phyloP scores from a whole-genome alignment of 2,888 invertebrate species.

The Lycophotia porphyrea region DNA sequence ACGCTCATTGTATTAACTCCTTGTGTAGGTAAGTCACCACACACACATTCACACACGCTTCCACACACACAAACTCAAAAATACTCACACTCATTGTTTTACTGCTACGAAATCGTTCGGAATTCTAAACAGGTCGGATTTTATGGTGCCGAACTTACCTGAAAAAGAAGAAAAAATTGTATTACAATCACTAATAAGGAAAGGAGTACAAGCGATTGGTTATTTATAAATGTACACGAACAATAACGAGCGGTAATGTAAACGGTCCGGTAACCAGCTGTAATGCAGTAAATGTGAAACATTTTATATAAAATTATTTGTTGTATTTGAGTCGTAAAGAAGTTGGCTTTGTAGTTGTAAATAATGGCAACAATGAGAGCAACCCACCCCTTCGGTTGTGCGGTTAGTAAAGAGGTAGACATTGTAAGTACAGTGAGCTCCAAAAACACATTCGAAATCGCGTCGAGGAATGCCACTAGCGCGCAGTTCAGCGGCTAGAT shows the following conservation, averaged over 20 bases:
- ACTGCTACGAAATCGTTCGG: conserved; percentile 68
- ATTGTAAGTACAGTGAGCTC: conserved; percentile 21
- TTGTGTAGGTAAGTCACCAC: conserved; percentile 29
- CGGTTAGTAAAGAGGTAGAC: background rate
- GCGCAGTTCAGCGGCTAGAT: conserved; percentile 42
- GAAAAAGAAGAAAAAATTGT: conserved; percentile 77
- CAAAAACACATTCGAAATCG: conserved; percentile 64
- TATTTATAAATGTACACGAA: conserved; percentile 69
- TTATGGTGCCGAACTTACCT: conserved; percentile 84
- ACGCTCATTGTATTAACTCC: conserved; percentile 59
- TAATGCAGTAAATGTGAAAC: conserved; percentile 48
- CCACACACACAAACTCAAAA: conserved; percentile 54
- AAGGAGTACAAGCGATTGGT: conserved; percentile 65
- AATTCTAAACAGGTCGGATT: conserved; percentile 78
- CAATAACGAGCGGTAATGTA: conserved; percentile 51
- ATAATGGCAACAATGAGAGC: conserved; percentile 10
- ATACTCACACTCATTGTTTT: conserved; percentile 74
- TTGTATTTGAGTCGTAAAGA: background rate
- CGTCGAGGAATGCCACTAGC: conserved; percentile 68
- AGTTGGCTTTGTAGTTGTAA: conserved; percentile 6
- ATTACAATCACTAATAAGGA: conserved; percentile 77
- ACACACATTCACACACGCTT: conserved; percentile 24
- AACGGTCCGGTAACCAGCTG: conserved; percentile 49
- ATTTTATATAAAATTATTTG: conserved; percentile 51
- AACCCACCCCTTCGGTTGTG: background rate